Evolutionary conservation across 2,888 invertebrate species (phyloP).

Genomic region (Diadegma fenestrale): DNA sequence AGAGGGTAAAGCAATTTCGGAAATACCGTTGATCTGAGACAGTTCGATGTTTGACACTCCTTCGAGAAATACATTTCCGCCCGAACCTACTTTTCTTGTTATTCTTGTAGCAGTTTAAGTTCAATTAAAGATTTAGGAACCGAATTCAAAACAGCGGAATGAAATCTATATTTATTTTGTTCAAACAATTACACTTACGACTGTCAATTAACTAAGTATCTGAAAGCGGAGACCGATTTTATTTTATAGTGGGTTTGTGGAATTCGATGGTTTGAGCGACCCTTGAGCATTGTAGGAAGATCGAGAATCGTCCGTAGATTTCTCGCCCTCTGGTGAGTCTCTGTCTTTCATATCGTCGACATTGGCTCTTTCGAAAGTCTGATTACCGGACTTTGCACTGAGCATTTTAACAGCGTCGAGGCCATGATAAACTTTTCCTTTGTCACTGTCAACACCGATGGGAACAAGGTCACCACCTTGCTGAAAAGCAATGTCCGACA

Average conservation of each 20-base stretch:
- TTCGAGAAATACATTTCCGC: neutral
- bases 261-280: neutral
- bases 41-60: neutral
- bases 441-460: conserved; percentile 73
- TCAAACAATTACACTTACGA: neutral
- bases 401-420: conserved; percentile 70
- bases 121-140: neutral
- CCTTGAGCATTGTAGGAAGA: neutral
- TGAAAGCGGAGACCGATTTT: neutral
- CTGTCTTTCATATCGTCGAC: conserved; percentile 2
- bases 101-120: neutral
- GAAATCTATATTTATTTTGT: neutral
- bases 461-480: conserved; percentile 76
- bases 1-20: conserved; percentile 53
- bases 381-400: conserved; percentile 40
- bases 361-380: conserved; percentile 34
- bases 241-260: conserved; percentile 5
- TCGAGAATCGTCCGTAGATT: neutral
- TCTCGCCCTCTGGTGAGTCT: neutral
- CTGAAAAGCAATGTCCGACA: conserved; percentile 78
- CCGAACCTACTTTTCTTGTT: neutral
- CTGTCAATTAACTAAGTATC: neutral
- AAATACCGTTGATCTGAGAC: conserved; percentile 50
- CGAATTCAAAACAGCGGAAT: neutral
- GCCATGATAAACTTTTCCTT: conserved; percentile 74